Evolutionary conservation across 2,888 invertebrate species (phyloP).

Genomic region (Bombylius discolor): DNA sequence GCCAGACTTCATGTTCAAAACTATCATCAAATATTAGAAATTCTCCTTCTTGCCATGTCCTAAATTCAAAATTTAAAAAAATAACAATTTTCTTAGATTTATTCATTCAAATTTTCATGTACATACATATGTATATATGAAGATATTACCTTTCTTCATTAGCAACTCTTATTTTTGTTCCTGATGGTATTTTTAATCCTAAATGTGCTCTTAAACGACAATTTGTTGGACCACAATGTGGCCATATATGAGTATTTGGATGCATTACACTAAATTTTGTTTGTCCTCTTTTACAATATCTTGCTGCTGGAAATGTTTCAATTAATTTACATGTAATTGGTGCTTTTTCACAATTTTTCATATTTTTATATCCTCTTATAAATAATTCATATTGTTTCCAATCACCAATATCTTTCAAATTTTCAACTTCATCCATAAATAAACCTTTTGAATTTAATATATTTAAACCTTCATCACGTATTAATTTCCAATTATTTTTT

Average conservation of each 20-base stretch:
- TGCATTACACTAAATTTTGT: constrained; percentile 77
- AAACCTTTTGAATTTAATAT: constrained; percentile 40
- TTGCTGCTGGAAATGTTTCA: constrained; percentile 51
- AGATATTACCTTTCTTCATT: constrained; percentile 60
- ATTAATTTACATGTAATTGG: constrained; percentile 67
- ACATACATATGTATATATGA: too few species aligned
- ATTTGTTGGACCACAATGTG: constrained; percentile 85
- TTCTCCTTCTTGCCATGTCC: constrained; percentile 63
- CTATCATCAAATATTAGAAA: constrained; percentile 82
- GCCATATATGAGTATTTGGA: constrained; percentile 72
- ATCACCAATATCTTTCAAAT: constrained; percentile 59
- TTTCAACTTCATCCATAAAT: constrained; percentile 53
- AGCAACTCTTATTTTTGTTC: constrained; percentile 63
- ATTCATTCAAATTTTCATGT: too few species aligned
- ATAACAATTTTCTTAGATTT: too few species aligned
- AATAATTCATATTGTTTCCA: constrained; percentile 78
- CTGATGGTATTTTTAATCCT: constrained; percentile 62
- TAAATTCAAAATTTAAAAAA: too few species aligned
- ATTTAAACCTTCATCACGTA: constrained; percentile 54
- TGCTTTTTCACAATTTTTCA: constrained; percentile 46
- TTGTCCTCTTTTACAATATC: constrained; percentile 62
- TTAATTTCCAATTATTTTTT: constrained; percentile 60
- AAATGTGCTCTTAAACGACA: constrained; percentile 73
- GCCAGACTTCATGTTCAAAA: constrained; percentile 92
- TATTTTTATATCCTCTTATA: constrained; percentile 44